Evolutionary conservation across 2,888 invertebrate genomes (phyloP).

Genomic region (Orchestes rusci): DNA sequence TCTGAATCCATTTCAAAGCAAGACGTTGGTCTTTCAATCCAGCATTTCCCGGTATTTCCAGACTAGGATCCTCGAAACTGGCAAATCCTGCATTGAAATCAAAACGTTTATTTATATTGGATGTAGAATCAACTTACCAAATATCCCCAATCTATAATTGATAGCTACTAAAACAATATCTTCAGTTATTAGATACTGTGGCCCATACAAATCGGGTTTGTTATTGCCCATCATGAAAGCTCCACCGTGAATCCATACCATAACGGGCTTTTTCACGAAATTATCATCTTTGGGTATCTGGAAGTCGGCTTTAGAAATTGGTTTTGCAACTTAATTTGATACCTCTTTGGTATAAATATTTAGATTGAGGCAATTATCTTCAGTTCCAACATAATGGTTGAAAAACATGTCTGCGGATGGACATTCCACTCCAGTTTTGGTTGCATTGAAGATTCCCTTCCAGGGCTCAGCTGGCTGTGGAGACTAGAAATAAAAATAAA

Average conservation of each 20-base stretch:
- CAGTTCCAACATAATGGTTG: slow-evolving; percentile 43
- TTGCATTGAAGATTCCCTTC: slow-evolving; percentile 38
- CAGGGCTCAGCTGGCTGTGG: slow-evolving; percentile 40
- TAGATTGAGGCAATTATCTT: slow-evolving; percentile 49
- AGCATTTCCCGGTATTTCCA: slow-evolving; percentile 49
- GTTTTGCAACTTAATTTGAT: no score
- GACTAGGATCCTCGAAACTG: slow-evolving; percentile 43
- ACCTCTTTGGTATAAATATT: slow-evolving; percentile 45
- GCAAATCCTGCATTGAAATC: slow-evolving; percentile 43
- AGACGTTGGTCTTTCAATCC: slow-evolving; percentile 49
- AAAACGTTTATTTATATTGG: background rate
- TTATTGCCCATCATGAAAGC: slow-evolving; percentile 39
- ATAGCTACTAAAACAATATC: slow-evolving; percentile 40
- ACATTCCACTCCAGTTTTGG: slow-evolving; percentile 36
- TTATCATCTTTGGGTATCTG: slow-evolving; percentile 16
- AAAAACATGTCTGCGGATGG: slow-evolving; percentile 34
- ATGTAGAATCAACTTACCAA: slow-evolving; percentile 33
- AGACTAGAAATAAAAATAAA: slow-evolving; percentile 33
- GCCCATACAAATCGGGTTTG: slow-evolving; percentile 36
- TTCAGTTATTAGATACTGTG: slow-evolving; percentile 39
- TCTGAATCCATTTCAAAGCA: slow-evolving; percentile 48
- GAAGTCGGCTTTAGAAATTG: background rate
- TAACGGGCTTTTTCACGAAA: slow-evolving; percentile 36
- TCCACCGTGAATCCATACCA: slow-evolving; percentile 46
- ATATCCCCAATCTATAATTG: slow-evolving; percentile 40